These are phyloP conservation scores for Mastacembelus armatus DNA, from an alignment of 2,797 vertebrate genomes.

Conservation along the genomic window DNA sequence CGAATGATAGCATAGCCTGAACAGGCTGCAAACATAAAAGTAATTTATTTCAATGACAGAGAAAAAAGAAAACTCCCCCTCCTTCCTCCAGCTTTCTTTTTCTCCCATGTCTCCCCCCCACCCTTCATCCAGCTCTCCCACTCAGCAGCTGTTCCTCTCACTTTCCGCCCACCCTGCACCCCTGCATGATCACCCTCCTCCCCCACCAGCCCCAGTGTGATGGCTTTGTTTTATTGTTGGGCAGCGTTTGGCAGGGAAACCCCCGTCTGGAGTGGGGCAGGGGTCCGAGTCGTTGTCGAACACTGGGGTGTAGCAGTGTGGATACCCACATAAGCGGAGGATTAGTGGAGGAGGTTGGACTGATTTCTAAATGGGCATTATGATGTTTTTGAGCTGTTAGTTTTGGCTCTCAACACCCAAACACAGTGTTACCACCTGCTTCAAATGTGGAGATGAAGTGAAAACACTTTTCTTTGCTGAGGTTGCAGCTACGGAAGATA, in stretches of 20 bases:
- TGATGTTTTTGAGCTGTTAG: constrained; percentile 33
- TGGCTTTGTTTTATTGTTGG: constrained; percentile 79
- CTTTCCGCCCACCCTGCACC: constrained; percentile 61
- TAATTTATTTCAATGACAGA: constrained; percentile 77
- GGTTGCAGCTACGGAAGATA: background rate
- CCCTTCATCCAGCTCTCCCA: constrained; percentile 57
- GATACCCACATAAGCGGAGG: constrained; percentile 55
- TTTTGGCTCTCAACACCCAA: background rate
- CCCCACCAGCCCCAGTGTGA: constrained; percentile 47
- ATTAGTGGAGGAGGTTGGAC: constrained; percentile 55
- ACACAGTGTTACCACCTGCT: constrained; percentile 42
- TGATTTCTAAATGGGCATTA: constrained; percentile 55
- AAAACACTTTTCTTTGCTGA: background rate
- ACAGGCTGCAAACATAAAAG: constrained; percentile 72
- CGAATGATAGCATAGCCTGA: constrained; percentile 49
- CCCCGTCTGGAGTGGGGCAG: constrained; percentile 61
- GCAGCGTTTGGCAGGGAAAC: constrained; percentile 61
- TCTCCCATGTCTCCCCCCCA: constrained; percentile 16
- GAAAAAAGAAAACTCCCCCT: constrained; percentile 56
- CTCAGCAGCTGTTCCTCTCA: constrained; percentile 82
- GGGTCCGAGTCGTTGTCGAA: constrained; percentile 53
- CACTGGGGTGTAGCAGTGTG: constrained; percentile 32
- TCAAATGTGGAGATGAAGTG: constrained; percentile 11
- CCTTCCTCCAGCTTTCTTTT: constrained; percentile 50
- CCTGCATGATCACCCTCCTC: constrained; percentile 34